Base-by-base conservation (phyloP, 2,797 vertebrate species). In the Micrastur ruficollis region DNA sequence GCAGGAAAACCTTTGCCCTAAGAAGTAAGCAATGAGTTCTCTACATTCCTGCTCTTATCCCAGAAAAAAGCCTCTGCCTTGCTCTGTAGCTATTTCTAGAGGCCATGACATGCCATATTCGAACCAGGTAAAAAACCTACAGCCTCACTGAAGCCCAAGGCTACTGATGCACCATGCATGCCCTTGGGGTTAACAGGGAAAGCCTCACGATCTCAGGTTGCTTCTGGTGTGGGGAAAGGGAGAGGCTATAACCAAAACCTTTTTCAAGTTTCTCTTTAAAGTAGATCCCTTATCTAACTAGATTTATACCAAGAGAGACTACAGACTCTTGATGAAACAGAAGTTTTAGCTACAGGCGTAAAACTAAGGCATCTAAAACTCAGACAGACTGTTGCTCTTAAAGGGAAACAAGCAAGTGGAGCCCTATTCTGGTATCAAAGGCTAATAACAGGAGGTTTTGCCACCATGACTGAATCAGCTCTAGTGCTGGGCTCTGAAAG, bases 1-100 rank as follows among this genome's bases (percentile, higher is more conserved):
- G 34, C 53, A 83, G 53, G 46, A 75, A 93, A 96, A 96, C 95
- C 96, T 96, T 94, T 96, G 94, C 63, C 86, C 92, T 63, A 71
- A 86, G 86, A 76, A 47, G 26, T 46, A 80, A 72, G 47, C 27
- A 67, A 32, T 0, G 1, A 27, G 40, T 34, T 92, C 55, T 85
- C 59, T 20, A 26, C 22, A 7, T 27, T 58, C 50, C 53, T 74
- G 63, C 18, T 76, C 58, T 71, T 81, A 7, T 15, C 15, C 16
- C 49, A 56, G 21, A 55, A 53, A 65, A 81, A 83, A 13, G 3
- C 15, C 15, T 34, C 38, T 81, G 72, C 58, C 46, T 75, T 62
- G 47, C 46, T 61, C 65, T 26, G 14, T 8, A 81, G 65, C 49
- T 74, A 14, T 75, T 83, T 36, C 75, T 58, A 52, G 62, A 86